Evolutionary conservation across 2,888 invertebrate species (phyloP).

Genomic region (Cistogaster globosa): DNA sequence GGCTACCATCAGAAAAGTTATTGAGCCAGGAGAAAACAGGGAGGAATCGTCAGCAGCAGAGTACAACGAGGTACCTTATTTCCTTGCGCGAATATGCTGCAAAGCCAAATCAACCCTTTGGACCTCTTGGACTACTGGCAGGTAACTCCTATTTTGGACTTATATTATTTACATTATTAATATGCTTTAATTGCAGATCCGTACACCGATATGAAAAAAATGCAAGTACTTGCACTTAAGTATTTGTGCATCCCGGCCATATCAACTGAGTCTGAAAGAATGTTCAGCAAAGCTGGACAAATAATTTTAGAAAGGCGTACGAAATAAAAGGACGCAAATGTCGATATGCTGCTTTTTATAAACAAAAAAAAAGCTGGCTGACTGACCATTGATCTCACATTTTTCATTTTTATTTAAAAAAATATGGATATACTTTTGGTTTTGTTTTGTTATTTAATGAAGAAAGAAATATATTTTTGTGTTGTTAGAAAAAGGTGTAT

Average conservation of each 20-base stretch:
- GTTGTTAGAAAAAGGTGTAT: conserved; percentile 13
- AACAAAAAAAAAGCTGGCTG: conserved; percentile 44
- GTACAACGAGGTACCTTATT: no score
- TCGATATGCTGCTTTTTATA: conserved; percentile 29
- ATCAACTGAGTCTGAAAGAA: conserved; percentile 51
- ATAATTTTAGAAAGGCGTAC: conserved; percentile 30
- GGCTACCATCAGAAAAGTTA: conserved; percentile 1
- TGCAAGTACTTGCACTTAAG: conserved; percentile 32
- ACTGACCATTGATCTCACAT: conserved; percentile 17
- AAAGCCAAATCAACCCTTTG: no score
- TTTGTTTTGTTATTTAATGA: no score
- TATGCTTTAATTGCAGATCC: conserved; percentile 14
- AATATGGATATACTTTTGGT: conserved; percentile 12
- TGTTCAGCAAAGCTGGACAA: conserved; percentile 41
- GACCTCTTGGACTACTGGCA: conserved; percentile 55
- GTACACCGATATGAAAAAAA: conserved; percentile 26
- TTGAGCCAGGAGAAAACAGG: no score
- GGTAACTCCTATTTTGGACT: conserved; percentile 8
- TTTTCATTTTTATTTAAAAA: neutral
- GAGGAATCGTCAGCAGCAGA: no score
- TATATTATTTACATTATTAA: neutral
- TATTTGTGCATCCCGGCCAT: conserved; percentile 47
- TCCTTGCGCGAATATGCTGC: no score
- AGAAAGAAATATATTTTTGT: conserved; percentile 9
- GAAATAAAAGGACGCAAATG: no score